Base-by-base conservation (phyloP, 2,888 invertebrate species). In the Patella pellucida region DNA sequence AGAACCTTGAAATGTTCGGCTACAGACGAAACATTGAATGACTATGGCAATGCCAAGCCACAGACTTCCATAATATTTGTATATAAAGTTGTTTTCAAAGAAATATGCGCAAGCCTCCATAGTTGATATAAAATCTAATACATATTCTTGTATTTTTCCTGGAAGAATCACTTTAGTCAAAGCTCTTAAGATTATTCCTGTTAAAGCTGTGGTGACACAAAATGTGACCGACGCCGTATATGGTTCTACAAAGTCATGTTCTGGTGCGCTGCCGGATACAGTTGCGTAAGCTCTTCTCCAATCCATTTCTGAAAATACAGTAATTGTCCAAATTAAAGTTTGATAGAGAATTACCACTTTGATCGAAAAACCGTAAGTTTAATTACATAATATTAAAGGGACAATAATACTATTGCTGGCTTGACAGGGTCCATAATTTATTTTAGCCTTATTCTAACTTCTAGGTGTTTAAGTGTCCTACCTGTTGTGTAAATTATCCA, bases 61-160 rank as follows among this genome's bases (percentile, higher is more conserved):
- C 2, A 84, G 7, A 50, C 82, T 81, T 1, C 88, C 88, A 74
- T 84, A 88, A 72, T 87, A 78, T 71, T 84, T 86, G 41, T 84
- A 81, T n/a, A 88, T 86, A 74, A 86, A 86, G 72, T 86, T 87
- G 73, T 88, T 87, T 77, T 88, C 88, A 78, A 86, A 87, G 77
- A 87, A 87, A 72, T 87, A 87, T 1, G 87, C 87, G 74, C 88
- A 88, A 77, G 85, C 85, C 79, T 87, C 87, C 78, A 86, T 81
- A 1, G 88, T 88, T 11, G 87, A 82, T 12, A 85, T 72, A 72
- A 88, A 88, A 71, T 86, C 87, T 12, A 84, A 81, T 4, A 86
- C 79, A 50, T 82, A 82, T 41, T 81, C 81, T 68, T 79, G 79
- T 67, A 85, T 68, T 56, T 80, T 79, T 12, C 73, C 77, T 1